Conservation (phyloP, 2,797 vertebrate species). For the Scarus forsteni region DNA sequence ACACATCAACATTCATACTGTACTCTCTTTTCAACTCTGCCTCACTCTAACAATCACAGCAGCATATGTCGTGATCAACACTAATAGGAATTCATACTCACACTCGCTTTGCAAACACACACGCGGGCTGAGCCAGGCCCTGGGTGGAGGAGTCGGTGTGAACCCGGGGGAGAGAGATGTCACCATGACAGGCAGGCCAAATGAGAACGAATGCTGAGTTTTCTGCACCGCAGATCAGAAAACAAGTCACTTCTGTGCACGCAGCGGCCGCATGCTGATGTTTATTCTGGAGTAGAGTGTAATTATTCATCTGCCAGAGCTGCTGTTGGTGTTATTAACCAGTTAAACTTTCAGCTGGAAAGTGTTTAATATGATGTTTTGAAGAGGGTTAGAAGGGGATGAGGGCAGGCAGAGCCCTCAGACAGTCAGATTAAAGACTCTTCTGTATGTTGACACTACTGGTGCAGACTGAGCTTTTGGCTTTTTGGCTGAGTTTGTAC, state of each 20-base stretch:
- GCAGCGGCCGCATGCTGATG: slow-evolving; percentile 43
- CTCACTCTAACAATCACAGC: slow-evolving; percentile 15
- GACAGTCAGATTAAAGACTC: slow-evolving; percentile 38
- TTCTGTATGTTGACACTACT: slow-evolving; percentile 20
- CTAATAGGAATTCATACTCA: slow-evolving; percentile 13
- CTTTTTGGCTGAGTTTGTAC: slow-evolving; percentile 10
- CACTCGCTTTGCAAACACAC: slow-evolving; percentile 1
- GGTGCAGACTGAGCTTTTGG: neutral
- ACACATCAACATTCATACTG: slow-evolving; percentile 6
- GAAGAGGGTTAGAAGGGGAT: neutral
- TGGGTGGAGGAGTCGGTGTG: slow-evolving; percentile 24
- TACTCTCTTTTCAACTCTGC: slow-evolving; percentile 6
- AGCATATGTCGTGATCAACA: neutral
- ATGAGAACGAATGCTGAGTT: slow-evolving; percentile 55
- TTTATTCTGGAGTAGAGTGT: slow-evolving; percentile 56
- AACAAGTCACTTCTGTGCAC: slow-evolving; percentile 48
- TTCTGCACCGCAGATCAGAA: slow-evolving; percentile 54
- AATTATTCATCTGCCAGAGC: slow-evolving; percentile 59
- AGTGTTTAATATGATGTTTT: slow-evolving; percentile 39
- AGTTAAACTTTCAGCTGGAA: slow-evolving; percentile 51
- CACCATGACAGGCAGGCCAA: slow-evolving; percentile 45
- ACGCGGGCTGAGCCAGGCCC: slow-evolving; percentile 12
- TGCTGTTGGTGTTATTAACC: slow-evolving; percentile 60
- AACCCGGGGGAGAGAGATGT: slow-evolving; percentile 51
- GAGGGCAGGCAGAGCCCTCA: slow-evolving; percentile 5